A percentile compares a stretch with the other conserved stretches of the same genome.
Evolutionary conservation across 2,888 invertebrate species (phyloP).

Genomic region (Caenorhabditis drosophilae): DNA sequence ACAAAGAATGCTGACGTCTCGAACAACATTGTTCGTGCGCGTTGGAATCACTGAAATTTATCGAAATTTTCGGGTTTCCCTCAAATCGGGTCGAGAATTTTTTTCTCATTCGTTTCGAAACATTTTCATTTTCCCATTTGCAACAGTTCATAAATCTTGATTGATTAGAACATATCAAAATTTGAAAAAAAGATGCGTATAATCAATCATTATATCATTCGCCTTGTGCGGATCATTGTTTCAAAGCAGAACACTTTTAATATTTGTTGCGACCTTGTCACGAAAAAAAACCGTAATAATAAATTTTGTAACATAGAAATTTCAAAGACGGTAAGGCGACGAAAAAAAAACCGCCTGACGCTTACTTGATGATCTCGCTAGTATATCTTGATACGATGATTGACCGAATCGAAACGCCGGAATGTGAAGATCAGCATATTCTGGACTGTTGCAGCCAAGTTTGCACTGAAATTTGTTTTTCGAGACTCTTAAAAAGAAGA

Average conservation of each 20-base stretch:
- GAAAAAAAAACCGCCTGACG: too few species aligned
- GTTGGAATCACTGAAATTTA: constrained; percentile 16
- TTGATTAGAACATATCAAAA: constrained; percentile 24
- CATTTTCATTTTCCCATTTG: background rate
- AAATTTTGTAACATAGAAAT: background rate
- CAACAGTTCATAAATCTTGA: constrained; percentile 23
- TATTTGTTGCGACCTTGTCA: background rate
- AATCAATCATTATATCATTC: background rate
- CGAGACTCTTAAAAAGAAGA: background rate
- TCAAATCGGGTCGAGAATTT: too few species aligned
- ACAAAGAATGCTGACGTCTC: constrained; percentile 23
- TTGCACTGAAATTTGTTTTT: constrained; percentile 47
- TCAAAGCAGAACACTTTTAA: background rate
- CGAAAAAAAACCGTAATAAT: background rate
- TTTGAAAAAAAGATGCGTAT: background rate
- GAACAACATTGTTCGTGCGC: constrained; percentile 11
- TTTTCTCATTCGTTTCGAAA: background rate
- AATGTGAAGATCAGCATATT: constrained; percentile 44
- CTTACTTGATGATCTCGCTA: constrained; percentile 28
- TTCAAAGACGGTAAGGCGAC: too few species aligned
- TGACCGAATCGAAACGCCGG: constrained; percentile 47
- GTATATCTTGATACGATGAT: constrained; percentile 36
- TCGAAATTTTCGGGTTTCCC: background rate
- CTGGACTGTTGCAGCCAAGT: constrained; percentile 47
- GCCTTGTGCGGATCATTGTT: too few species aligned